phyloP scores from a whole-genome alignment of 2,888 invertebrate species.

The Nipponacmea schrenckii region DNA sequence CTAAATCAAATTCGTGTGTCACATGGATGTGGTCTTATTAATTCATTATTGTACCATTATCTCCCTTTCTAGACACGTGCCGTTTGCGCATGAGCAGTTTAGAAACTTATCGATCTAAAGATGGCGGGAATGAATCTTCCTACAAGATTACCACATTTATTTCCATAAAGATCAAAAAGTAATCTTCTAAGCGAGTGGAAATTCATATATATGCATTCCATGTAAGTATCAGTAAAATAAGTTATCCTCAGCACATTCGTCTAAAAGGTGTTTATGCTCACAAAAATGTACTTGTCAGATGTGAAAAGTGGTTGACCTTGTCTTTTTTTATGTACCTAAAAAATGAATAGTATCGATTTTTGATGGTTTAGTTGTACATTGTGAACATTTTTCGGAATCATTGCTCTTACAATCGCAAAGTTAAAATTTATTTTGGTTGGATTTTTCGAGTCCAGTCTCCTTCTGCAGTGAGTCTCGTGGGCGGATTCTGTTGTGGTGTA shows the following conservation, averaged over 20 bases:
- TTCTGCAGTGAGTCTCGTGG: constrained; percentile 20
- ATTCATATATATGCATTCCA: constrained; percentile 20
- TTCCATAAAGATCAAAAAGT: neutral
- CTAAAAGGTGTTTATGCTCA: no score
- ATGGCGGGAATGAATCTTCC: constrained; percentile 40
- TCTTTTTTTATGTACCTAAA: neutral
- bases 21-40: no score
- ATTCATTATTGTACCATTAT: neutral
- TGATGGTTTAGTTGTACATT: neutral
- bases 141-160: neutral
- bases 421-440: neutral
- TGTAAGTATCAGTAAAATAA: constrained; percentile 2
- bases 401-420: neutral
- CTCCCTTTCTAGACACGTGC: neutral
- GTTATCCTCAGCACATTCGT: neutral
- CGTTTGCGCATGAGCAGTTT: constrained; percentile 16
- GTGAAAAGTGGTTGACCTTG: neutral
- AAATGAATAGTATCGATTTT: no score
- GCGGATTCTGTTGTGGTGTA: constrained; percentile 26
- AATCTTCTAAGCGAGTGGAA: neutral
- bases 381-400: neutral
- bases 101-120: constrained; percentile 24
- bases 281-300: no score
- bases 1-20: no score
- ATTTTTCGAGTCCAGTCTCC: neutral